Percentiles rank a stretch among this genome's conserved stretches.
These are phyloP conservation scores for Andricus grossulariae DNA, from an alignment of 1,140 invertebrate genomes.

Conservation along the genomic window DNA sequence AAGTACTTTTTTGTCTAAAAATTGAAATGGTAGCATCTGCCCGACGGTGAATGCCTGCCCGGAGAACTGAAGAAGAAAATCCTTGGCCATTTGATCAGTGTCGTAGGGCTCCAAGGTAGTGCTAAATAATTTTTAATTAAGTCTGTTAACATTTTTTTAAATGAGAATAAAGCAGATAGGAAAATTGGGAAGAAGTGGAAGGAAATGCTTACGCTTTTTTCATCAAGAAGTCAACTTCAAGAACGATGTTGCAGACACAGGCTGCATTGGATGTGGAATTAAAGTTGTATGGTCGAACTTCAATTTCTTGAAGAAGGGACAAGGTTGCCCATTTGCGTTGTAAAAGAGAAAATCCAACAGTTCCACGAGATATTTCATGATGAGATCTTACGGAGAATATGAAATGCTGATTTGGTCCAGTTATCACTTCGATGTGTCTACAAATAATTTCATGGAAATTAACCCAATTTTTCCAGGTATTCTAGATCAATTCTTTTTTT, in stretches of 20 bases:
- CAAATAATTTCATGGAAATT: too few species aligned
- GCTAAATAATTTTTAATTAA: slow-evolving; percentile 71
- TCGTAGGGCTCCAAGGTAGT: slow-evolving; percentile 93
- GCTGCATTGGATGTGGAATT: slow-evolving; percentile 84
- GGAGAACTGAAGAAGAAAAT: slow-evolving; percentile 93
- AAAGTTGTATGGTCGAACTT: slow-evolving; percentile 88
- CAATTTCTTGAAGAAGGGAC: slow-evolving; percentile 91
- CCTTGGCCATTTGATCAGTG: slow-evolving; percentile 95
- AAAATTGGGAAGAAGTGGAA: background rate
- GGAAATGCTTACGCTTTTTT: slow-evolving; percentile 89
- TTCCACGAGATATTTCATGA: slow-evolving; percentile 84
- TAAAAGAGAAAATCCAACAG: slow-evolving; percentile 93
- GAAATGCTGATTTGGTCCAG: slow-evolving; percentile 87
- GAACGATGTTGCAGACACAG: slow-evolving; percentile 87
- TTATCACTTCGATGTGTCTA: slow-evolving; percentile 92
- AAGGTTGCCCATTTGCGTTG: slow-evolving; percentile 97
- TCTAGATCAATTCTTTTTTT: too few species aligned
- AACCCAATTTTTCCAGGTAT: too few species aligned
- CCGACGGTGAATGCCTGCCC: slow-evolving; percentile 93
- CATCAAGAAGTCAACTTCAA: slow-evolving; percentile 94
- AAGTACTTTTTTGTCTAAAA: slow-evolving; percentile 93
- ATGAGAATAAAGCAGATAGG: background rate
- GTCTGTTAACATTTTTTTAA: background rate
- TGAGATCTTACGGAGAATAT: slow-evolving; percentile 90
- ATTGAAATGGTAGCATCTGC: slow-evolving; percentile 92